Percentiles rank a stretch among this genome's conserved stretches.
Evolutionary conservation across 1,140 invertebrate species (phyloP).

Genomic region (Neuroterus valhalla): DNA sequence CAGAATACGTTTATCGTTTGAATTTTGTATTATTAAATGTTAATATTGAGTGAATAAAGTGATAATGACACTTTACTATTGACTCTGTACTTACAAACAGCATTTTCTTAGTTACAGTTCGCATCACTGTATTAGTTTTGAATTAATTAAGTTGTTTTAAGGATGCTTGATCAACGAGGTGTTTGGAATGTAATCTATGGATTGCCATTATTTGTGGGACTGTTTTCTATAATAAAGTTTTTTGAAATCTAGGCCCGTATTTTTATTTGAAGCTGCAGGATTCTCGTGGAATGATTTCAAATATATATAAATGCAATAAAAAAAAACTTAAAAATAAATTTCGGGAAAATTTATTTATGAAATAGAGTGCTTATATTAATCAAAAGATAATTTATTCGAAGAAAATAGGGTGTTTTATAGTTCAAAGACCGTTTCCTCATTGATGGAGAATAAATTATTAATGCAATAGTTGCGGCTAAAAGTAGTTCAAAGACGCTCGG

Average conservation of each 20-base stretch:
- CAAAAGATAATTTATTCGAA: conserved; percentile 31
- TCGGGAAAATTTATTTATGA: conserved; percentile 24
- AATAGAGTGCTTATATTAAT: conserved; percentile 14
- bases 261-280: conserved; percentile 35
- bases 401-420: neutral
- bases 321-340: conserved; percentile 13
- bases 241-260: conserved; percentile 49
- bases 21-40: conserved; percentile 76
- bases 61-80: conserved; percentile 69
- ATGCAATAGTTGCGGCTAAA: too few species aligned
- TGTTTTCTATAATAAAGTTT: conserved; percentile 61
- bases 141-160: conserved; percentile 46
- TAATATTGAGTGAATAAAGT: conserved; percentile 75
- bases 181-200: conserved; percentile 56
- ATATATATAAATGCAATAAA: too few species aligned
- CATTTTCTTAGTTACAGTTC: conserved; percentile 48
- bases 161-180: conserved; percentile 57
- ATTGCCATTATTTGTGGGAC: conserved; percentile 59
- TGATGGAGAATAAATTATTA: too few species aligned
- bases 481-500: too few species aligned
- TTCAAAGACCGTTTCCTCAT: too few species aligned
- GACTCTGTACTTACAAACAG: conserved; percentile 58
- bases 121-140: conserved; percentile 50
- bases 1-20: conserved; percentile 71
- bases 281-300: too few species aligned